Conservation (phyloP, 2,797 vertebrate genomes). For the Lutjanus argentimaculatus region DNA sequence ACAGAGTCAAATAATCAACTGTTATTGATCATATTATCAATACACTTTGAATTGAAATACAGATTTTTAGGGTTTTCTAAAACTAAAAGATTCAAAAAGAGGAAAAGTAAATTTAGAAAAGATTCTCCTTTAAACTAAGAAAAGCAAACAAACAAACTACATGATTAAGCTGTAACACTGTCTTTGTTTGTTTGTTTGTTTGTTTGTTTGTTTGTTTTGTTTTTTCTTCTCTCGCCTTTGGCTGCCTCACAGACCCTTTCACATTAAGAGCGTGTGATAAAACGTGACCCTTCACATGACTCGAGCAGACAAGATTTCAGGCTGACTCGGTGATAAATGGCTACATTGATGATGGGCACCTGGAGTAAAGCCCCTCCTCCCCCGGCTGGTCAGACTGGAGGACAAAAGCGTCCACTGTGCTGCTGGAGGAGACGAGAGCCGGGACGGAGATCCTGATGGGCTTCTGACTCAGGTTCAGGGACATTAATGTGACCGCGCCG, state of each 20-base stretch:
- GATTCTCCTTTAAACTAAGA: too few species aligned
- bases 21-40: too few species aligned
- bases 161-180: too few species aligned
- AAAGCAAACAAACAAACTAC: too few species aligned
- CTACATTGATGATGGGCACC: slow-evolving; percentile 79
- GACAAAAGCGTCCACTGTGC: slow-evolving; percentile 90
- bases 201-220: too few species aligned
- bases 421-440: slow-evolving; percentile 68
- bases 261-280: not conserved
- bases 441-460: slow-evolving; percentile 85
- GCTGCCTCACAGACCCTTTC: not conserved
- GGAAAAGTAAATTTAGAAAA: too few species aligned
- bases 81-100: too few species aligned
- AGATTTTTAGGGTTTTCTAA: too few species aligned
- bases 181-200: too few species aligned
- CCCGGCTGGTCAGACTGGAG: slow-evolving; percentile 84
- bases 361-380: slow-evolving; percentile 88
- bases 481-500: slow-evolving; percentile 91
- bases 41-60: too few species aligned
- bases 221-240: not conserved
- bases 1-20: too few species aligned
- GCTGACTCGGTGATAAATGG: slow-evolving; percentile 26
- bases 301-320: not conserved
- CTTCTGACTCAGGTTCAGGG: slow-evolving; percentile 89
- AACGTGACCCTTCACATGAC: slow-evolving; percentile 24